A percentile compares a stretch with the other conserved stretches of the same genome.
phyloP scores from a whole-genome alignment of 2,797 vertebrate genomes.

The Anguilla megastoma region DNA sequence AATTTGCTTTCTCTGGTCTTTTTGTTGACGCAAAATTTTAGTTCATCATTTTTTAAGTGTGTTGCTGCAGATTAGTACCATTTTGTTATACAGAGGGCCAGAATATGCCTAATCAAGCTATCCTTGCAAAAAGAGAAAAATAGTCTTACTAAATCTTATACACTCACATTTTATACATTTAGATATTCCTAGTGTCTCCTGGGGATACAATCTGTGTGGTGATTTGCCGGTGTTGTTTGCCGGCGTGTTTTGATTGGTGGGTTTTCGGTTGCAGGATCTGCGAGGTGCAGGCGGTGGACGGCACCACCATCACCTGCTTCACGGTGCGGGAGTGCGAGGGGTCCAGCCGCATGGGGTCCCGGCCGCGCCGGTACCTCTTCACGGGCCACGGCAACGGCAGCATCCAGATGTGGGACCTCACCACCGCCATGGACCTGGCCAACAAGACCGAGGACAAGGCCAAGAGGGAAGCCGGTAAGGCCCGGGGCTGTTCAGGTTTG shows the following conservation, averaged over 20 bases:
- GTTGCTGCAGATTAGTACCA: neutral
- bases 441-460: constrained; percentile 87
- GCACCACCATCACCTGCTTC: constrained; percentile 91
- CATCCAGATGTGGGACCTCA: constrained; percentile 99
- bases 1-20: neutral
- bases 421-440: constrained; percentile 94
- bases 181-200: neutral
- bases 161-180: neutral
- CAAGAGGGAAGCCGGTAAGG: constrained; percentile 65
- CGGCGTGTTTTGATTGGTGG: neutral
- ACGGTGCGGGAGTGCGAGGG: constrained; percentile 96
- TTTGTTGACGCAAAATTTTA: neutral
- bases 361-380: constrained; percentile 92
- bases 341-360: constrained; percentile 94
- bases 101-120: neutral
- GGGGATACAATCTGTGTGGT: neutral
- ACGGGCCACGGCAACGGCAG: constrained; percentile 94
- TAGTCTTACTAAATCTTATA: neutral
- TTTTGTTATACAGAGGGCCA: neutral
- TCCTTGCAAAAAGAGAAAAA: neutral
- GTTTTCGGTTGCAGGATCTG: constrained; percentile 78
- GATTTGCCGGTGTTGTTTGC: neutral
- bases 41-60: neutral
- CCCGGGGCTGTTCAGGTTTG: neutral
- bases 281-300: constrained; percentile 94